Evolutionary conservation across 2,797 vertebrate species (phyloP).

Genomic region (Oophaga sylvatica): DNA sequence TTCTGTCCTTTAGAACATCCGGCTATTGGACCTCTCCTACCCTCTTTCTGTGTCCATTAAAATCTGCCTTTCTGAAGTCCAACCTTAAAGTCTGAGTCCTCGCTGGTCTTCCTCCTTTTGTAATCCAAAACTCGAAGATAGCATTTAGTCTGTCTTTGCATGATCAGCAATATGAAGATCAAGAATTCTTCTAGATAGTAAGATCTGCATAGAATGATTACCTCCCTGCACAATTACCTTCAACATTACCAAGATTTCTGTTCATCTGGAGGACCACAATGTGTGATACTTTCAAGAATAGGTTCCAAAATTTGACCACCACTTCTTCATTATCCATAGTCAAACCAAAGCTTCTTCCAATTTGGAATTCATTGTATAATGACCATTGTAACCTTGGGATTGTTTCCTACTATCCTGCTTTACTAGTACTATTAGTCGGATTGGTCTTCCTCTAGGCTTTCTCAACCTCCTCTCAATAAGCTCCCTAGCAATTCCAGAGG

Average conservation of each 20-base stretch:
- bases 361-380: neutral
- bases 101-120: too few species aligned
- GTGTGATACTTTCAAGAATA: too few species aligned
- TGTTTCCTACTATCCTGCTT: neutral
- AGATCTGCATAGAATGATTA: neutral
- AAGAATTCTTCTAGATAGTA: neutral
- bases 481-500: too few species aligned
- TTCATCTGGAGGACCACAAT: neutral
- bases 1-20: too few species aligned
- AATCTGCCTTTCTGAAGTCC: too few species aligned
- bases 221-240: neutral
- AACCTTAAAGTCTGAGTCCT: too few species aligned
- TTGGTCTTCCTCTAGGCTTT: too few species aligned
- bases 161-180: neutral
- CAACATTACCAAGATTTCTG: neutral
- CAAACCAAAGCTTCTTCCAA: neutral
- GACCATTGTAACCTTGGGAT: neutral
- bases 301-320: neutral
- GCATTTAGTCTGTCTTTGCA: neutral
- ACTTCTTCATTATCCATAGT: neutral
- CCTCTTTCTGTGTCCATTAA: too few species aligned
- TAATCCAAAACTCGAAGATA: too few species aligned
- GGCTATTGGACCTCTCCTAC: too few species aligned
- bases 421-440: neutral
- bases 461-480: too few species aligned